Conservation (phyloP, 2,888 invertebrate species). For the Caenorhabditis virilis region DNA sequence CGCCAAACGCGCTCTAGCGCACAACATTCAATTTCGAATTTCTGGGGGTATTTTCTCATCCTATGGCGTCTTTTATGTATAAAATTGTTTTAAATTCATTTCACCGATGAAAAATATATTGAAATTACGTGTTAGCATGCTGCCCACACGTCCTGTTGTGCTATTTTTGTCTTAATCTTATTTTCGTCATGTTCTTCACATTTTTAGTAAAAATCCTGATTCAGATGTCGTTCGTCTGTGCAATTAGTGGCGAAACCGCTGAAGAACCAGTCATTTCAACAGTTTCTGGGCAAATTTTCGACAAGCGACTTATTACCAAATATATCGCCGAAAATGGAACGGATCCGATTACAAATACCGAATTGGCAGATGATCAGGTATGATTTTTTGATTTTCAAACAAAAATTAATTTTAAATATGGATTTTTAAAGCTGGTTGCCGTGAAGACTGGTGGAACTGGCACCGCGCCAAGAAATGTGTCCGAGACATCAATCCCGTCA, state of each 20-base stretch:
- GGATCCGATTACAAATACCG: conserved; percentile 92
- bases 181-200: too few relatives aligned
- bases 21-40: too few relatives aligned
- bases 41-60: too few relatives aligned
- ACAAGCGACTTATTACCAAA: conserved; percentile 91
- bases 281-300: conserved; percentile 92
- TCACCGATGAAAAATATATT: too few relatives aligned
- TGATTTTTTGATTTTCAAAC: background rate
- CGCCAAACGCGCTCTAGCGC: too few relatives aligned
- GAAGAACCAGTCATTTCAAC: conserved; percentile 95
- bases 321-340: conserved; percentile 93
- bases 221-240: conserved; percentile 68
- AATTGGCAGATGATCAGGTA: conserved; percentile 83
- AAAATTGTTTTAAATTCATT: too few relatives aligned
- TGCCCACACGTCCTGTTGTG: too few relatives aligned
- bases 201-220: too few relatives aligned
- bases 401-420: background rate
- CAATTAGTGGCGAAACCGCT: conserved; percentile 95
- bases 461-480: conserved; percentile 93
- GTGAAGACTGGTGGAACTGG: conserved; percentile 47
- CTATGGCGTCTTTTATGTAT: too few relatives aligned
- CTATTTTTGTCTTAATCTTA: too few relatives aligned
- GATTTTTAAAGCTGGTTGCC: conserved; percentile 53
- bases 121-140: too few relatives aligned
- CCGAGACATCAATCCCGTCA: conserved; percentile 94